phyloP scores from a whole-genome alignment of 2,888 invertebrate genomes.

The Malachius bipustulatus region DNA sequence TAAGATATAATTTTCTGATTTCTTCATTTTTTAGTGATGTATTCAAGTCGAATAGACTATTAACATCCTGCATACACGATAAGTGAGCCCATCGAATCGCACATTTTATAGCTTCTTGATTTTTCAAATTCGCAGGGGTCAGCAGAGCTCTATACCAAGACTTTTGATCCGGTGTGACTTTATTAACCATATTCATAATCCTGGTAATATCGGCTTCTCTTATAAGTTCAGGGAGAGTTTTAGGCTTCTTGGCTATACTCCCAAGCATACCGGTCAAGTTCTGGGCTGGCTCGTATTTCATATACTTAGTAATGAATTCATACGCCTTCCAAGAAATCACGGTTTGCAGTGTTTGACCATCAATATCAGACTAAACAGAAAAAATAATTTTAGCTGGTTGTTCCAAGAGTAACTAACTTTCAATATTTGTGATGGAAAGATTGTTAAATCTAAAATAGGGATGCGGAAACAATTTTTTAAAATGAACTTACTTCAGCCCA shows the following conservation, averaged over 20 bases:
- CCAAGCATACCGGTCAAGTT: constrained; percentile 27
- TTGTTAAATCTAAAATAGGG: too few species aligned
- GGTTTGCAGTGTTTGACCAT: constrained; percentile 26
- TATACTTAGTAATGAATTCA: constrained; percentile 27
- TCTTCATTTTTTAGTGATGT: constrained; percentile 17
- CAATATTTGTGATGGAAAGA: too few species aligned
- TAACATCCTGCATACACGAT: constrained; percentile 26
- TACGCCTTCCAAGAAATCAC: constrained; percentile 28
- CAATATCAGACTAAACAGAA: constrained; percentile 24
- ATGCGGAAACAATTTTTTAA: constrained; percentile 2
- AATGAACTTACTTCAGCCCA: constrained; percentile 31
- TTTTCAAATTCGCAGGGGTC: constrained; percentile 25
- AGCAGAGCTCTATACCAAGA: constrained; percentile 32
- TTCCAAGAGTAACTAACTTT: too few species aligned
- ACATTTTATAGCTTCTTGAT: constrained; percentile 24
- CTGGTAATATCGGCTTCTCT: constrained; percentile 24
- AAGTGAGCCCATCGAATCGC: constrained; percentile 26
- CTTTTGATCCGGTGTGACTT: constrained; percentile 26
- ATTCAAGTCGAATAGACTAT: constrained; percentile 22
- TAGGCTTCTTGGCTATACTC: constrained; percentile 30
- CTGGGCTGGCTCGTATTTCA: constrained; percentile 25
- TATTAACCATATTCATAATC: constrained; percentile 28
- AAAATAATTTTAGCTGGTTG: constrained; percentile 3
- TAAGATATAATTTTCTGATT: constrained; percentile 24
- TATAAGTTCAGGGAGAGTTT: constrained; percentile 29